A percentile compares a stretch with the other conserved stretches of the same genome.
phyloP scores from a whole-genome alignment of 2,113 vertebrate species.

The Gobio gobio region DNA sequence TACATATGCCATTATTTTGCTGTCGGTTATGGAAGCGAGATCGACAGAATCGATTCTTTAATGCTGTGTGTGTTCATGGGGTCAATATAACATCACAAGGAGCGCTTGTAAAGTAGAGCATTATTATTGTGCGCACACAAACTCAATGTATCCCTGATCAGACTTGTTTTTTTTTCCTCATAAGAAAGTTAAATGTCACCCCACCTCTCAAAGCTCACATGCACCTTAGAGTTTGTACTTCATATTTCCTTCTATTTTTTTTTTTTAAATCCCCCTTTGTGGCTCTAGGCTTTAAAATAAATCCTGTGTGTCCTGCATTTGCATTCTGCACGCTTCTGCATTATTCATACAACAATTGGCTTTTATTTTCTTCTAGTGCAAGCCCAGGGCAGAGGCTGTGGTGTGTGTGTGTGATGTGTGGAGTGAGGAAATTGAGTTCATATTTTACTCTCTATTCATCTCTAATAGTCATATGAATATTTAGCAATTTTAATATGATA shows the following conservation, averaged over 20 bases:
- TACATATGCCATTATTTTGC: not conserved
- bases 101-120: not conserved
- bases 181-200: constrained; percentile 47
- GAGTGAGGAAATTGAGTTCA: not conserved
- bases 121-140: not conserved
- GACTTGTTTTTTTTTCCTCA: constrained; percentile 39
- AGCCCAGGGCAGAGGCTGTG: constrained; percentile 15
- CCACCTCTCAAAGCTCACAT: constrained; percentile 44
- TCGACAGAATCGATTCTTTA: not conserved
- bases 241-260: constrained; percentile 47
- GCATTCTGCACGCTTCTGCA: constrained; percentile 61
- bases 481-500: not conserved
- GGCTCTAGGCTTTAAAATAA: constrained; percentile 54
- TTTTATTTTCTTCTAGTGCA: constrained; percentile 48
- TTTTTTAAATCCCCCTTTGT: constrained; percentile 35
- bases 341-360: constrained; percentile 65
- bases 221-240: constrained; percentile 43
- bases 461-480: not conserved
- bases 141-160: not conserved
- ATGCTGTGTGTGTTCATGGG: not conserved
- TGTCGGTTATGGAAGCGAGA: not conserved
- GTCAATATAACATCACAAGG: not conserved
- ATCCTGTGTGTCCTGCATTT: constrained; percentile 56
- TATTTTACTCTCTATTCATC: not conserved
- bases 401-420: constrained; percentile 29